phyloP scores from a whole-genome alignment of 2,797 vertebrate genomes.

The Myripristis murdjan region DNA sequence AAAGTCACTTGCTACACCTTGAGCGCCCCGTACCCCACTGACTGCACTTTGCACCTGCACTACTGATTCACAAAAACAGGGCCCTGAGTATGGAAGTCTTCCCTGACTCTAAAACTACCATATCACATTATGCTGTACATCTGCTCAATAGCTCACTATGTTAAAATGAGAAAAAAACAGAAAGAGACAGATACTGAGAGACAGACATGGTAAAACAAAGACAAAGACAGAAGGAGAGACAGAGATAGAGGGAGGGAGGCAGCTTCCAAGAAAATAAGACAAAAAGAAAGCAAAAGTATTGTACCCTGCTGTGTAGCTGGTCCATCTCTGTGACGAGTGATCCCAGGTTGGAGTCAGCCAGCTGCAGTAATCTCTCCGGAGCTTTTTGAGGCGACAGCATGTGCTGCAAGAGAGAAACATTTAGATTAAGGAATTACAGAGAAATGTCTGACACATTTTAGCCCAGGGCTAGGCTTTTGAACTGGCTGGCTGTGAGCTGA shows the following conservation, averaged over 20 bases:
- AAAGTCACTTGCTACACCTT: too few relatives aligned
- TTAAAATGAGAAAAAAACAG: conserved; percentile 3
- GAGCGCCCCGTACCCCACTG: too few relatives aligned
- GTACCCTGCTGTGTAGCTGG: conserved; percentile 94
- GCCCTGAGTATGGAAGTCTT: conserved; percentile 3
- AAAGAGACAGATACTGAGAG: conserved; percentile 15
- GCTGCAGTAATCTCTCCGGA: conserved; percentile 93
- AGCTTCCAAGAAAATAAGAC: not conserved
- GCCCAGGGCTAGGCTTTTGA: conserved; percentile 61
- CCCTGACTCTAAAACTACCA: conserved; percentile 7
- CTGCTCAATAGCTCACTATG: conserved; percentile 19
- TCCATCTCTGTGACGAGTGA: conserved; percentile 95
- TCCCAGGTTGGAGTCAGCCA: conserved; percentile 93
- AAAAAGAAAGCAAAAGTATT: conserved; percentile 27
- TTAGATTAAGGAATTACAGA: conserved; percentile 64
- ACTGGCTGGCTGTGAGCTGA: conserved; percentile 38
- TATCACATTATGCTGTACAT: conserved; percentile 14
- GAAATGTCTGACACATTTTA: conserved; percentile 61
- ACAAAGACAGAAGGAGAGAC: not conserved
- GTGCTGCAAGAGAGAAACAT: conserved; percentile 84
- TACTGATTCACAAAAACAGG: too few relatives aligned
- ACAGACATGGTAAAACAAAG: not conserved
- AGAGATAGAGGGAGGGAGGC: not conserved
- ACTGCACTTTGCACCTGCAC: too few relatives aligned
- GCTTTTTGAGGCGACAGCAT: conserved; percentile 95